A percentile compares a stretch with the other conserved stretches of the same genome.
Evolutionary conservation across 1,140 invertebrate species (phyloP).

Genomic region (Leptestheria dahalacensis): DNA sequence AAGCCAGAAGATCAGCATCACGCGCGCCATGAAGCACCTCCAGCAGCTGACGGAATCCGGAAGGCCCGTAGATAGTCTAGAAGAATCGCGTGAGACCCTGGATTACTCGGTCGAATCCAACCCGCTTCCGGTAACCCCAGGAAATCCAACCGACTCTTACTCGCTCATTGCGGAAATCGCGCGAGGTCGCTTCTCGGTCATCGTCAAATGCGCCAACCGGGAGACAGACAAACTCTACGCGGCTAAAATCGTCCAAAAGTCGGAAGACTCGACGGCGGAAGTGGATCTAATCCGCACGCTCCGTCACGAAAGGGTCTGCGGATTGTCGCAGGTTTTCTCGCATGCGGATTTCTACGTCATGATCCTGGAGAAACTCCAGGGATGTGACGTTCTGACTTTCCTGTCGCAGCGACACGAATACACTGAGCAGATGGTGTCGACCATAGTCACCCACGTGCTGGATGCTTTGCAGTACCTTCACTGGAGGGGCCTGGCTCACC

Average conservation of each 20-base stretch:
- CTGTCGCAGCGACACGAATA: slow-evolving; percentile 73
- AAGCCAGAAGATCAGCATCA: slow-evolving; percentile 43
- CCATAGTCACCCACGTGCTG: slow-evolving; percentile 60
- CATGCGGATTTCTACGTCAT: slow-evolving; percentile 38
- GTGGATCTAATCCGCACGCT: slow-evolving; percentile 63
- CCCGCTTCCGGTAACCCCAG: slow-evolving; percentile 38
- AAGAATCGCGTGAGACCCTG: slow-evolving; percentile 35
- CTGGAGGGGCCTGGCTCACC: slow-evolving; percentile 76
- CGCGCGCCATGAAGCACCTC: slow-evolving; percentile 62
- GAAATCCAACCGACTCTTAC: slow-evolving; percentile 46
- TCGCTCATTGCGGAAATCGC: slow-evolving; percentile 66
- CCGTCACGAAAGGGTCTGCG: slow-evolving; percentile 68
- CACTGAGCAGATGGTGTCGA: slow-evolving; percentile 74
- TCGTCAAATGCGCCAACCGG: slow-evolving; percentile 67
- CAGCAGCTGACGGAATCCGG: slow-evolving; percentile 68
- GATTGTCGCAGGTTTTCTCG: slow-evolving; percentile 48
- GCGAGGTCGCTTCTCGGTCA: slow-evolving; percentile 68
- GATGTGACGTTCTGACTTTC: slow-evolving; percentile 79
- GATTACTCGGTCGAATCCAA: slow-evolving; percentile 58
- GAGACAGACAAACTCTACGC: slow-evolving; percentile 43
- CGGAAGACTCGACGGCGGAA: slow-evolving; percentile 46
- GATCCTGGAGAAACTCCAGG: slow-evolving; percentile 73
- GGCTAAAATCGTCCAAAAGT: slow-evolving; percentile 59
- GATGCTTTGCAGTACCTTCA: slow-evolving; percentile 84
- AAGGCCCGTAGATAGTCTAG: slow-evolving; percentile 38